A percentile compares a stretch with the other conserved stretches of the same genome.
These are phyloP conservation scores for Melopsittacus undulatus DNA, from an alignment of 2,797 vertebrate genomes.

Conservation along the genomic window DNA sequence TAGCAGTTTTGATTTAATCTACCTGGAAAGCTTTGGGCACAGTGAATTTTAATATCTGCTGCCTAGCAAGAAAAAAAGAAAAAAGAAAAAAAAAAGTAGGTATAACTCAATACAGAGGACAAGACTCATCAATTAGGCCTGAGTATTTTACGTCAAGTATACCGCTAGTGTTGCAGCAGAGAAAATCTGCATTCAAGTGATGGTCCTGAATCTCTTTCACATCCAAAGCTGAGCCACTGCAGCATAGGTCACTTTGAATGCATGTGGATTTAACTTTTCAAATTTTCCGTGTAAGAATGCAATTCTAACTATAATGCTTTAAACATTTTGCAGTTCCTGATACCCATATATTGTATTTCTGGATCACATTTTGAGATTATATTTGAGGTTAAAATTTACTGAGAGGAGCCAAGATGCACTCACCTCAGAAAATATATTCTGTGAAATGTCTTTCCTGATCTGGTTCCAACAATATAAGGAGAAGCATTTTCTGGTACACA, in stretches of 20 bases:
- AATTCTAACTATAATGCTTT: background rate
- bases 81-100: fast-evolving
- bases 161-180: background rate
- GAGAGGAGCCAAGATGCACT: background rate
- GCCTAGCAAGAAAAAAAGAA: background rate
- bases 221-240: background rate
- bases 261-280: background rate
- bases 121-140: background rate
- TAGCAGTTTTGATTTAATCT: background rate
- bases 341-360: background rate
- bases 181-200: background rate
- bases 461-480: background rate
- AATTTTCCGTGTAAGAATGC: background rate
- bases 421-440: background rate
- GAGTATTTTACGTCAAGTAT: background rate
- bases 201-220: background rate
- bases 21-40: background rate
- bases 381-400: background rate
- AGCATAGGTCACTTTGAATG: background rate
- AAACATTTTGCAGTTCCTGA: background rate
- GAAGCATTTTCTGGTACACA: background rate
- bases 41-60: background rate
- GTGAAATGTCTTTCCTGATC: background rate
- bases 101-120: background rate
- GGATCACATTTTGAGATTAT: background rate